Evolutionary conservation across 2,888 invertebrate species (phyloP).

Genomic region (Cremastobaeus sp.): DNA sequence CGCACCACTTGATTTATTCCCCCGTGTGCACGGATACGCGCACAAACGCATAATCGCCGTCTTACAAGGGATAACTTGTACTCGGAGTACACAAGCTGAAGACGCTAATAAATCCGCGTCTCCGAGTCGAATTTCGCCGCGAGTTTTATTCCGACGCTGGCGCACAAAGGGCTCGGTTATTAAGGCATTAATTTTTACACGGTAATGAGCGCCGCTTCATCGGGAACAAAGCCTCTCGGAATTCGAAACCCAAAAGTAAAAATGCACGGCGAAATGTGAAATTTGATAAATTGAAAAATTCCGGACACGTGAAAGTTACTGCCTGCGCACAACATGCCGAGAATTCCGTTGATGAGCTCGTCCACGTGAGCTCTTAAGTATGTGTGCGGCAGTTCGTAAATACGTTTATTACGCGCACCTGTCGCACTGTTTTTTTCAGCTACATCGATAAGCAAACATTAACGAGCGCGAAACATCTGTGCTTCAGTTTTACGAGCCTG

Average conservation of each 20-base stretch:
- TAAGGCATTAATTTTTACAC: constrained; percentile 18
- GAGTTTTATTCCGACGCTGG: constrained; percentile 5
- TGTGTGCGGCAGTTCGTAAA: constrained; percentile 30
- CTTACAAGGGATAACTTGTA: constrained; percentile 6
- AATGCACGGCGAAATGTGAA: background rate
- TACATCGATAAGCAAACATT: constrained; percentile 58
- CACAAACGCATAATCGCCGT: constrained; percentile 2
- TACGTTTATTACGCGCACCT: constrained; percentile 56
- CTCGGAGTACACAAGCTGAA: constrained; percentile 9
- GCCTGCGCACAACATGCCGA: constrained; percentile 9
- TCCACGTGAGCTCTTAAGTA: constrained; percentile 12
- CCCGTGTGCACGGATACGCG: background rate
- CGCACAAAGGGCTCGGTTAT: constrained; percentile 3
- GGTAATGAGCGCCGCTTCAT: background rate
- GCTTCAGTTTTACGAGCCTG: constrained; percentile 51
- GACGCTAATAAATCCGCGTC: constrained; percentile 29
- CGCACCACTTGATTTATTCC: background rate
- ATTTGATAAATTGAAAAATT: too few relatives aligned
- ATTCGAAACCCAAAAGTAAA: background rate
- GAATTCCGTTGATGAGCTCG: constrained; percentile 32
- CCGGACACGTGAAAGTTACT: constrained; percentile 22
- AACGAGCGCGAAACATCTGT: constrained; percentile 63
- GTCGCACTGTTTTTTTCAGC: constrained; percentile 51
- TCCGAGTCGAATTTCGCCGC: constrained; percentile 13
- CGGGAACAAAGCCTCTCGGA: constrained; percentile 4